Conservation (phyloP, 2,888 invertebrate species). For the Coremacera marginata region DNA sequence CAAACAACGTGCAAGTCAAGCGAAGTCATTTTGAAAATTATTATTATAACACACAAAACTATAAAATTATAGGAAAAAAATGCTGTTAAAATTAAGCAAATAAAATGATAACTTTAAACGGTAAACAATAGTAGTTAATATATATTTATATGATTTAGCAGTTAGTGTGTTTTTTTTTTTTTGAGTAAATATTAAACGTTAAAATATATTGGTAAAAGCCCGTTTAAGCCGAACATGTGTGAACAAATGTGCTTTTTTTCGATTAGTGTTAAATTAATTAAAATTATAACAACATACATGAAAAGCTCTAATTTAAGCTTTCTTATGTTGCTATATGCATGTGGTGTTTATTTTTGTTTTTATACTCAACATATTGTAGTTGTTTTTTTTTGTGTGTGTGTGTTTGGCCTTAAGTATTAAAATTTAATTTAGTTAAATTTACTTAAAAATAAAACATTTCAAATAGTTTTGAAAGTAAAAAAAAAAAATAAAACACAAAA, state of each 20-base stretch:
- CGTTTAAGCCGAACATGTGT: constrained; percentile 31
- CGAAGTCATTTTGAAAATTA: background rate
- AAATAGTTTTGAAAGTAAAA: too few relatives aligned
- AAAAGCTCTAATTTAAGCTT: background rate
- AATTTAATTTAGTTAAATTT: background rate
- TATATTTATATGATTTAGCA: background rate
- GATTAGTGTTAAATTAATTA: background rate
- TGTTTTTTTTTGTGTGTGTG: background rate
- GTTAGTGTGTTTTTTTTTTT: background rate
- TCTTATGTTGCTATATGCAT: constrained; percentile 1
- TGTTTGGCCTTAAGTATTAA: background rate
- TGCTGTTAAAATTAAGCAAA: constrained; percentile 20
- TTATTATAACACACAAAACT: constrained; percentile 10
- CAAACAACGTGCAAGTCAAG: constrained; percentile 8
- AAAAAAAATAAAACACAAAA: too few relatives aligned
- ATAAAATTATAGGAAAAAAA: constrained; percentile 34
- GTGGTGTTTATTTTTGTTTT: background rate
- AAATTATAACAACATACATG: background rate
- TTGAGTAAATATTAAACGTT: background rate
- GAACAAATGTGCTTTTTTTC: background rate
- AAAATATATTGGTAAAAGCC: constrained; percentile 23
- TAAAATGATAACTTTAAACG: background rate
- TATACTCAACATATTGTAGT: background rate
- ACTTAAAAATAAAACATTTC: too few relatives aligned
- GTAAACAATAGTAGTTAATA: background rate